phyloP scores from a whole-genome alignment of 2,888 invertebrate genomes.

The Drosophila sordidapex region DNA sequence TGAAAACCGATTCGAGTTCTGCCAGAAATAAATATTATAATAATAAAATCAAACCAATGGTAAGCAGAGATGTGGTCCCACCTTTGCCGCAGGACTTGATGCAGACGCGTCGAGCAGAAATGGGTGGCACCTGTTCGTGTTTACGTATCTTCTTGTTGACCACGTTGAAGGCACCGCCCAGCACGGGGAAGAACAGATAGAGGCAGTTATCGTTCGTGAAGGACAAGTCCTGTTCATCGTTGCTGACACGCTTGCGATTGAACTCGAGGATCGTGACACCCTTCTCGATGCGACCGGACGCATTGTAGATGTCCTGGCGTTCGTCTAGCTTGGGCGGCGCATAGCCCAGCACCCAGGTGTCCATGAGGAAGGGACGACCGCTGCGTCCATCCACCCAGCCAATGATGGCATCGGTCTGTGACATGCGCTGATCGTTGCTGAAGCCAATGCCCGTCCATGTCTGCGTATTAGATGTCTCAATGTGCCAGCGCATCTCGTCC shows the following conservation, averaged over 20 bases:
- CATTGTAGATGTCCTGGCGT: conserved; percentile 90
- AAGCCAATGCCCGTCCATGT: conserved; percentile 97
- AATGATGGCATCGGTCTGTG: conserved; percentile 94
- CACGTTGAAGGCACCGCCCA: conserved; percentile 92
- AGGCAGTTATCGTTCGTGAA: conserved; percentile 93
- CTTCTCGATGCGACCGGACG: conserved; percentile 89
- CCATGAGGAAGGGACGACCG: conserved; percentile 93
- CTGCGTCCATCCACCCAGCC: conserved; percentile 93
- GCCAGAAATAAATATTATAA: neutral
- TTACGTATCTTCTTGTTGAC: conserved; percentile 94
- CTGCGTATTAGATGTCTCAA: conserved; percentile 91
- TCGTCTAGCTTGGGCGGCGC: conserved; percentile 90
- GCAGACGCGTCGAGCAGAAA: conserved; percentile 92
- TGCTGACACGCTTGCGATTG: conserved; percentile 90
- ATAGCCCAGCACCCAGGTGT: conserved; percentile 94
- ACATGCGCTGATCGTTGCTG: conserved; percentile 93
- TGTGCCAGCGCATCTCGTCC: conserved; percentile 92
- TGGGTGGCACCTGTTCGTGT: conserved; percentile 90
- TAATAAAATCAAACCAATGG: neutral
- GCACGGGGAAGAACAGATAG: conserved; percentile 94
- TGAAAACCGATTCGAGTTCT: conserved; percentile 81
- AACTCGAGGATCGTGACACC: conserved; percentile 92
- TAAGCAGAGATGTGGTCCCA: conserved; percentile 31
- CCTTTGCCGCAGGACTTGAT: conserved; percentile 93
- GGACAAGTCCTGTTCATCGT: conserved; percentile 90